Percentiles rank a stretch among this genome's conserved stretches.
These are phyloP conservation scores for Cyprinella venusta DNA, from an alignment of 2,797 vertebrate species.

Conservation along the genomic window DNA sequence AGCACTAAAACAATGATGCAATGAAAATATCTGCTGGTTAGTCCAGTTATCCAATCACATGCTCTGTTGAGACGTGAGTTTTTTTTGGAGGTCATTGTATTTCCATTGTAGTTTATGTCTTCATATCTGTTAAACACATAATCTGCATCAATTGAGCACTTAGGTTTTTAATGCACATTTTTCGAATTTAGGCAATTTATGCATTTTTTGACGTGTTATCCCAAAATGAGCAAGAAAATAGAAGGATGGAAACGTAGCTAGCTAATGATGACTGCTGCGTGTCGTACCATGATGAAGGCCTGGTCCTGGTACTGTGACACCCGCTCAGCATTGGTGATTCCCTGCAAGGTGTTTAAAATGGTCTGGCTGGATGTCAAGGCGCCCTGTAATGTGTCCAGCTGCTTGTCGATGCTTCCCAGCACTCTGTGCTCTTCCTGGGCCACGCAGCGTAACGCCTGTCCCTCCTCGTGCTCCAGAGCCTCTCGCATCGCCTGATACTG, in stretches of 20 bases:
- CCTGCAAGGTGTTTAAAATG: conserved; percentile 70
- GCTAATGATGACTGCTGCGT: not conserved
- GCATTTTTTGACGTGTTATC: not conserved
- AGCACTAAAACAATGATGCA: not conserved
- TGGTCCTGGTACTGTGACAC: conserved; percentile 72
- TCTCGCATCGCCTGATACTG: conserved; percentile 77
- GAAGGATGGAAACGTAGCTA: not conserved
- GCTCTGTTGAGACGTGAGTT: not conserved
- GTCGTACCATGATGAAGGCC: conserved; percentile 76
- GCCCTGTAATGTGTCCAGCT: conserved; percentile 66
- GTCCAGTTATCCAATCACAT: not conserved
- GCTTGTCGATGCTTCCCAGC: conserved; percentile 70
- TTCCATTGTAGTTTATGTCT: not conserved
- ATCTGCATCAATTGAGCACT: not conserved
- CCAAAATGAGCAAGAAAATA: not conserved
- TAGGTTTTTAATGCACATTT: not conserved
- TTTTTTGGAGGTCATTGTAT: not conserved
- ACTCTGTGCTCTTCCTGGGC: conserved; percentile 69
- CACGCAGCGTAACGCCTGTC: conserved; percentile 72
- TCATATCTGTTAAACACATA: not conserved
- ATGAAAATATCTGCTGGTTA: not conserved
- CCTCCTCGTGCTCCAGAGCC: conserved; percentile 78
- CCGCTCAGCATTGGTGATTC: conserved; percentile 71
- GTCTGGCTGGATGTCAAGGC: conserved; percentile 69
- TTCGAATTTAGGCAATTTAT: not conserved